phyloP scores from a whole-genome alignment of 2,113 vertebrate genomes.

The Bufo gargarizans region DNA sequence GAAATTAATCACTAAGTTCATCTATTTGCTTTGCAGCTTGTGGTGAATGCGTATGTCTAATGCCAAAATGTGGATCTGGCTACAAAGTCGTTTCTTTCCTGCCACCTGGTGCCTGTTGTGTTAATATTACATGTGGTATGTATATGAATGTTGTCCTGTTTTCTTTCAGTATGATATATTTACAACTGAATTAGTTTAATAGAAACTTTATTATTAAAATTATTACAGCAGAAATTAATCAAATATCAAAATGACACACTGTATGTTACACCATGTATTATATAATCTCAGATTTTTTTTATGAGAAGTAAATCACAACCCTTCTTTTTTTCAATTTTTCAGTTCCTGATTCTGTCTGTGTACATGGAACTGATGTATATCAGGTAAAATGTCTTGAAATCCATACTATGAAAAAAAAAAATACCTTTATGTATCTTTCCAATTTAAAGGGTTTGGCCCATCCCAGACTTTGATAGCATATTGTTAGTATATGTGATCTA shows the following conservation, averaged over 20 bases:
- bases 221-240: not conserved
- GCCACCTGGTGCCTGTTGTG: conserved; percentile 40
- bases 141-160: not conserved
- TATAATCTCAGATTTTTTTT: no score
- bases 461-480: no score
- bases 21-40: not conserved
- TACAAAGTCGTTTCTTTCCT: conserved; percentile 24
- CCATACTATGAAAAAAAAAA: no score
- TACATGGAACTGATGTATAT: conserved; percentile 34
- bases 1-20: not conserved
- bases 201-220: not conserved
- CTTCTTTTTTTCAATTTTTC: not conserved
- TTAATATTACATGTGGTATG: conserved; percentile 47
- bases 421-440: no score
- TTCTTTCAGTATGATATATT: not conserved
- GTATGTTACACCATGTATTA: no score
- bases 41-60: conserved; percentile 39
- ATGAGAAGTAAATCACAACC: no score
- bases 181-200: not conserved
- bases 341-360: conserved; percentile 54
- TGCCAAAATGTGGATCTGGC: conserved; percentile 44
- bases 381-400: conserved; percentile 18
- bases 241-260: no score
- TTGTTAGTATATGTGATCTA: no score
- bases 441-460: no score